Percentiles rank a stretch among this genome's conserved stretches.
Evolutionary conservation across 2,888 invertebrate genomes (phyloP).

Genomic region (Vanessa cardui): DNA sequence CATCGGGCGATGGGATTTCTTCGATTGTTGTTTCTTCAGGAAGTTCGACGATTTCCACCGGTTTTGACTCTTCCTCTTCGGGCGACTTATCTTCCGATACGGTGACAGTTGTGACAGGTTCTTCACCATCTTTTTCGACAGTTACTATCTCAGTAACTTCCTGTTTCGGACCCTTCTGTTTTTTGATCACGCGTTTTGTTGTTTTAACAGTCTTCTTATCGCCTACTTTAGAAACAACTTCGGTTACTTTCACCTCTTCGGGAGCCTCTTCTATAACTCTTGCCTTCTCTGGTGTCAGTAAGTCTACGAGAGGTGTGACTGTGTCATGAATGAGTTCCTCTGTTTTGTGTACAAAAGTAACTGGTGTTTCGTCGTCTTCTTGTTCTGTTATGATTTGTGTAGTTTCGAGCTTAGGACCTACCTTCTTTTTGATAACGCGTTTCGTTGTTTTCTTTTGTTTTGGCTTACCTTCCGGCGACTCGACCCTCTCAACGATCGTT

Average conservation of each 20-base stretch:
- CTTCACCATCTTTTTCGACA: slow-evolving; percentile 43
- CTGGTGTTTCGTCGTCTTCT: slow-evolving; percentile 61
- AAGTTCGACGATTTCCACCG: slow-evolving; percentile 47
- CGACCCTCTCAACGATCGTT: slow-evolving; percentile 38
- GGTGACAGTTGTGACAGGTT: slow-evolving; percentile 45
- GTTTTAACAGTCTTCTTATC: slow-evolving; percentile 41
- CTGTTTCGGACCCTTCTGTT: slow-evolving; percentile 41
- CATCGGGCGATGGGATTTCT: slow-evolving; percentile 36
- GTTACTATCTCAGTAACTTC: slow-evolving; percentile 47
- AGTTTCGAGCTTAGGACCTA: slow-evolving; percentile 48
- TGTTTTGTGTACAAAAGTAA: slow-evolving; percentile 43
- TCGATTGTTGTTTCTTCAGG: slow-evolving; percentile 45
- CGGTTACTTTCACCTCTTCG: slow-evolving; percentile 48
- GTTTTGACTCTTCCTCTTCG: slow-evolving; percentile 52
- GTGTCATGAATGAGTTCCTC: slow-evolving; percentile 40
- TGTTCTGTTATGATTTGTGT: slow-evolving; percentile 40
- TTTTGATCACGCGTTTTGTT: slow-evolving; percentile 47
- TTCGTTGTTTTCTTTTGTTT: slow-evolving; percentile 44
- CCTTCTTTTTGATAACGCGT: slow-evolving; percentile 52
- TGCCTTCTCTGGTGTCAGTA: slow-evolving; percentile 42
- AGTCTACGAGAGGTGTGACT: slow-evolving; percentile 33
- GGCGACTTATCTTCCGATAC: slow-evolving; percentile 45
- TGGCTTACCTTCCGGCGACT: slow-evolving; percentile 51
- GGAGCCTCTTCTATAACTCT: slow-evolving; percentile 41
- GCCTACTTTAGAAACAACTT: slow-evolving; percentile 48